Evolutionary conservation across 2,888 invertebrate genomes (phyloP).

Genomic region (Chloroclysta siterata): DNA sequence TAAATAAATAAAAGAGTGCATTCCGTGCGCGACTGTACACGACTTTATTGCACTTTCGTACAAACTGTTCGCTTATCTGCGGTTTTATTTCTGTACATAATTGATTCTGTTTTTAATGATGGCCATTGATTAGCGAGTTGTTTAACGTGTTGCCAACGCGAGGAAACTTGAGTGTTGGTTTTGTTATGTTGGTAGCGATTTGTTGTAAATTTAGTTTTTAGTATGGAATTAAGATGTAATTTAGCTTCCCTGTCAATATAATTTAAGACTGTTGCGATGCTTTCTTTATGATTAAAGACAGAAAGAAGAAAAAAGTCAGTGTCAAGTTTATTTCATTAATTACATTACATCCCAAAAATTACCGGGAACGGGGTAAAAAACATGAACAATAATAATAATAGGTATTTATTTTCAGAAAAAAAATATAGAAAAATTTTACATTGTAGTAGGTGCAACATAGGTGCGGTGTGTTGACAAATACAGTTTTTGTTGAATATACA

Average conservation of each 20-base stretch:
- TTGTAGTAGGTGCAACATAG: no score
- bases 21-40: conserved; percentile 33
- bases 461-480: no score
- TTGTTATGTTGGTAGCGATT: conserved; percentile 10
- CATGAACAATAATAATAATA: no score
- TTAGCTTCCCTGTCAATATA: not conserved
- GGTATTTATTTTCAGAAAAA: no score
- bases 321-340: no score
- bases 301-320: no score
- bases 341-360: no score
- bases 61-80: conserved; percentile 16
- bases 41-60: conserved; percentile 30
- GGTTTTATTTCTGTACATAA: conserved; percentile 26
- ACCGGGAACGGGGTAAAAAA: no score
- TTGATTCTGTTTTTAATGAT: conserved; percentile 31
- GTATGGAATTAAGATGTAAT: not conserved
- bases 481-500: no score
- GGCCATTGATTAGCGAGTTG: conserved; percentile 18
- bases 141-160: conserved; percentile 5
- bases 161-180: not conserved
- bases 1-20: conserved; percentile 34
- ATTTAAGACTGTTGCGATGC: no score
- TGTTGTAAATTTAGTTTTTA: not conserved
- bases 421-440: no score
- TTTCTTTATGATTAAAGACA: no score